Evolutionary conservation across 2,797 vertebrate species (phyloP).

Genomic region (Microctenopoma stevenorrisi): DNA sequence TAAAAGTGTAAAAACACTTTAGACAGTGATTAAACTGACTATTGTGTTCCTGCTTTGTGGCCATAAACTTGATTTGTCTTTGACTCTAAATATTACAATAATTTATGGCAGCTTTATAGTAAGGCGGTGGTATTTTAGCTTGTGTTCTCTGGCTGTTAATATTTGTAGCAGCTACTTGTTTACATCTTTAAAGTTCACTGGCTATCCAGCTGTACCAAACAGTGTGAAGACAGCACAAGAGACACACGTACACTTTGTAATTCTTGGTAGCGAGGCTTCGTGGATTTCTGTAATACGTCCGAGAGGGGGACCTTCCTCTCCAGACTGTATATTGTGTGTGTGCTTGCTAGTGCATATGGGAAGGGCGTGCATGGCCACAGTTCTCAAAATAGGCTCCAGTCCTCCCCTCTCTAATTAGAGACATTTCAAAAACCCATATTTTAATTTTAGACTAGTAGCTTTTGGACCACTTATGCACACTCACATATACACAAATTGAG

Average conservation of each 20-base stretch:
- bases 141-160: slow-evolving; percentile 51
- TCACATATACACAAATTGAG: slow-evolving; percentile 22
- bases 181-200: slow-evolving; percentile 54
- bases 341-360: slow-evolving; percentile 67
- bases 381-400: slow-evolving; percentile 82
- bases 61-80: slow-evolving; percentile 67
- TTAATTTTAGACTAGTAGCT: slow-evolving; percentile 87
- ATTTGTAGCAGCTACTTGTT: slow-evolving; percentile 61
- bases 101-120: slow-evolving; percentile 60
- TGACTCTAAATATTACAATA: slow-evolving; percentile 65
- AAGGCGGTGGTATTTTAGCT: slow-evolving; percentile 40
- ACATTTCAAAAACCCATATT: slow-evolving; percentile 86
- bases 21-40: slow-evolving; percentile 73
- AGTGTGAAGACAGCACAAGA: slow-evolving; percentile 34
- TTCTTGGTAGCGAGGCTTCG: slow-evolving; percentile 38
- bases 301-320: slow-evolving; percentile 47
- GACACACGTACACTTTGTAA: slow-evolving; percentile 20
- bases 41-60: slow-evolving; percentile 60
- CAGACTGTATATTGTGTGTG: slow-evolving; percentile 42
- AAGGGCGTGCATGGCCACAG: slow-evolving; percentile 84
- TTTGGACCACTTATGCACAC: slow-evolving; percentile 63
- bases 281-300: slow-evolving; percentile 56
- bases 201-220: slow-evolving; percentile 52
- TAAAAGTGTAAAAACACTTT: slow-evolving; percentile 80
- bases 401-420: slow-evolving; percentile 87